Evolutionary conservation across 1,140 invertebrate species (phyloP), one percentile per base, ranked within the genome.

Genomic region (Drosophila asahinai): DNA sequence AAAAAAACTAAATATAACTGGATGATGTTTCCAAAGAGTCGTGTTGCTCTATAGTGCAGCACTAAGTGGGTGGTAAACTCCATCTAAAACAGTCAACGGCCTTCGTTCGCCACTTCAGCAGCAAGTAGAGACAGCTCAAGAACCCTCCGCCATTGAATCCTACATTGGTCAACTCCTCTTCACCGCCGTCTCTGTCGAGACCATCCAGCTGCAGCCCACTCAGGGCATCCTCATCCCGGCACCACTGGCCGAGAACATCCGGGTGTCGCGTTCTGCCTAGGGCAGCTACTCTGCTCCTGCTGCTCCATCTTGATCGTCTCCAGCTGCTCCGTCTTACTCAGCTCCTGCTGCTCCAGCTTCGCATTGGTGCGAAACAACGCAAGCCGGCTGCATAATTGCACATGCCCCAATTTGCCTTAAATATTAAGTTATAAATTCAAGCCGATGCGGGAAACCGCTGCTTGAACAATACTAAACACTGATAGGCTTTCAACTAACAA

Each of bases 121-220:
- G 65, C 77, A 86, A 86, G 70, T 47, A 65, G 15, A 51, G 17
- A 64, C 30, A 86, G 30, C 17, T 19, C 49, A 2, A 7, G 47
- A 67, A 49, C 30, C 42, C 19, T 58, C 8, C 43, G 47, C 38
- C 49, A 90, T 90, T 86, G 79, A 81, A 63, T 82, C 89, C 52
- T 80, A 63, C 54, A 62, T 90, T 52, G 63, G 61, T 64, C 76
- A 86, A 33, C 22, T 86, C 14, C 65, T 90, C 45, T 40, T 72
- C 33, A 30, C 65, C 25, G 58, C 30, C 25, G 81, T 81, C 47
- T 57, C 62, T 14, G 63, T 66, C 7, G 87, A 91, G 57, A 75
- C 89, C n/a, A 91, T 91, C 60, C 87, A 91, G 48, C 54, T 91
- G 80, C 86, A 91, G 72, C 80, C 87, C 38, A 91, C 87, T 0